These are phyloP conservation scores for Ctenicera cuprea DNA, from an alignment of 2,888 invertebrate genomes.

Conservation along the genomic window DNA sequence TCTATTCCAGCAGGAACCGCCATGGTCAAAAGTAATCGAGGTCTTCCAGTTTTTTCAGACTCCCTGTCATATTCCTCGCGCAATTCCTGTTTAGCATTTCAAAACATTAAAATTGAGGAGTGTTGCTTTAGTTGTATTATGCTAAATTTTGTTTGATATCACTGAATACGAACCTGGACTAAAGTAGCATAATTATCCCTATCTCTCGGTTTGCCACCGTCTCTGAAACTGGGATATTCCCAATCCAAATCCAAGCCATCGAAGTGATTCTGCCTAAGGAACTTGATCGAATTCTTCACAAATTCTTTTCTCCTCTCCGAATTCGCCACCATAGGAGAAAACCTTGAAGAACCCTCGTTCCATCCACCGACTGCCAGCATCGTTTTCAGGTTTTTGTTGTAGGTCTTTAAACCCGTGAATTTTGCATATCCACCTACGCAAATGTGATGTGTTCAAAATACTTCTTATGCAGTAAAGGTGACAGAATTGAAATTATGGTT, in stretches of 20 bases:
- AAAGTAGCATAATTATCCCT: conserved; percentile 91
- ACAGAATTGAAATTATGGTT: too few relatives aligned
- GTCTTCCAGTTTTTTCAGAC: conserved; percentile 87
- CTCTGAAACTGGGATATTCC: conserved; percentile 90
- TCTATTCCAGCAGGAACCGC: conserved; percentile 96
- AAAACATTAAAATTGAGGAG: background rate
- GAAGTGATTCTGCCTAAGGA: conserved; percentile 93
- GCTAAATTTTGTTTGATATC: too few relatives aligned
- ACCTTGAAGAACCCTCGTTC: conserved; percentile 93
- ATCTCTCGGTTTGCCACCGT: conserved; percentile 88
- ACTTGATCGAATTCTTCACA: conserved; percentile 89
- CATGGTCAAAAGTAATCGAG: conserved; percentile 89
- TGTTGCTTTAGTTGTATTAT: conserved; percentile 13
- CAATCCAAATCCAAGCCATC: conserved; percentile 95
- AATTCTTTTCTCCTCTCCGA: conserved; percentile 85
- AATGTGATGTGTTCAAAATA: too few relatives aligned
- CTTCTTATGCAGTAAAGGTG: background rate
- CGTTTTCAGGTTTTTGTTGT: conserved; percentile 93
- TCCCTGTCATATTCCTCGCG: conserved; percentile 93
- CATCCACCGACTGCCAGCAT: conserved; percentile 94
- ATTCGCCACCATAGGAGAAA: conserved; percentile 92
- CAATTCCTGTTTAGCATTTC: conserved; percentile 78
- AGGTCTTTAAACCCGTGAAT: conserved; percentile 93
- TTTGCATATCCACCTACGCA: conserved; percentile 91
- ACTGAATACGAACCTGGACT: conserved; percentile 84